Conservation (phyloP, 2,113 vertebrate genomes). For the Mobula hypostoma region DNA sequence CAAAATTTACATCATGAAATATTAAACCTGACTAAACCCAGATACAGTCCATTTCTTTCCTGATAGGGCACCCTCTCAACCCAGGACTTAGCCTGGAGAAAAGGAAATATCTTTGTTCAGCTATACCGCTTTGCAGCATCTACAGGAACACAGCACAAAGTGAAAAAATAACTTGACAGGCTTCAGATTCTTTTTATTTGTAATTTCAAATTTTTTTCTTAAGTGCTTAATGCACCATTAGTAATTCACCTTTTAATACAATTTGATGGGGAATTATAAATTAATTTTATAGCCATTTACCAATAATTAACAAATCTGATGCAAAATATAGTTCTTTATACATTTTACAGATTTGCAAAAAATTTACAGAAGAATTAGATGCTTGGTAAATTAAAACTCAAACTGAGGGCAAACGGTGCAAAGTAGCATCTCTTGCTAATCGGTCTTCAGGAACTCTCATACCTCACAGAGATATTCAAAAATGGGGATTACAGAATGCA, state of each 20-base stretch:
- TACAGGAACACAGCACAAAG: background rate
- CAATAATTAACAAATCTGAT: background rate
- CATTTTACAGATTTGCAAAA: background rate
- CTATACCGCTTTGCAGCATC: background rate
- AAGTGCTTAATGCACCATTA: background rate
- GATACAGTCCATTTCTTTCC: no score
- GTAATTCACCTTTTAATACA: background rate
- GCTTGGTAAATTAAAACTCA: slow-evolving; percentile 19
- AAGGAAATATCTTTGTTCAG: background rate
- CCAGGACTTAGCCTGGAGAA: background rate
- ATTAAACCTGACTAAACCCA: no score
- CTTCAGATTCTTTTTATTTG: slow-evolving; percentile 26
- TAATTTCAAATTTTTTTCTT: background rate
- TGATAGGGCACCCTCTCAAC: no score
- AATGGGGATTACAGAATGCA: background rate
- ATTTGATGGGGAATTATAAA: background rate
- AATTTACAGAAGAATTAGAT: slow-evolving; percentile 25
- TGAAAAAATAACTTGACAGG: background rate
- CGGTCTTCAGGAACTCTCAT: background rate
- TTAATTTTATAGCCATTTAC: background rate
- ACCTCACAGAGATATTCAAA: background rate
- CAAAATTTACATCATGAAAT: no score
- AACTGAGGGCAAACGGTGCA: background rate
- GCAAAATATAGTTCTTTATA: slow-evolving; percentile 18
- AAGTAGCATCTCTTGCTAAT: background rate